A percentile compares a stretch with the other conserved stretches of the same genome.
Conservation (phyloP, 2,113 vertebrate genomes). For the Eonycteris spelaea region DNA sequence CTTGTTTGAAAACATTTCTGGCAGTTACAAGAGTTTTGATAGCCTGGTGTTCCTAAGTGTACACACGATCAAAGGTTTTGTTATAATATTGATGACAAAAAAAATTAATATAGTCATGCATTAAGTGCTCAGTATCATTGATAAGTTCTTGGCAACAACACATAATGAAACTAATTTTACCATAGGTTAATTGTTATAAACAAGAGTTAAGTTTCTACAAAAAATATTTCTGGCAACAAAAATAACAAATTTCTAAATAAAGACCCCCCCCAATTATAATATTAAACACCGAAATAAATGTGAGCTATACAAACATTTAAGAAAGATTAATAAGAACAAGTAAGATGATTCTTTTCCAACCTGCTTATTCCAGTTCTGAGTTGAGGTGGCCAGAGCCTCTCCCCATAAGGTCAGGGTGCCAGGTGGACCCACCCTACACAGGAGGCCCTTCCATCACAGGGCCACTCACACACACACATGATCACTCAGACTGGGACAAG, state of each 20-base stretch:
- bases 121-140: background rate
- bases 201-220: background rate
- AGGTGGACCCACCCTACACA: background rate
- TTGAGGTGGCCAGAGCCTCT: background rate
- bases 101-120: background rate
- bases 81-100: background rate
- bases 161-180: background rate
- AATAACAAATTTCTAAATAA: background rate
- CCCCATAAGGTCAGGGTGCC: background rate
- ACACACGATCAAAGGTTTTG: no score
- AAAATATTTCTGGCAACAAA: background rate
- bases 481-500: no score
- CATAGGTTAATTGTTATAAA: background rate
- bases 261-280: background rate
- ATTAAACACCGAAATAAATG: background rate
- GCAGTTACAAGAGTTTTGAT: background rate
- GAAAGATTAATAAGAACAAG: background rate
- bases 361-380: background rate
- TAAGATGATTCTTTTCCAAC: background rate
- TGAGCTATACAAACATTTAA: background rate
- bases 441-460: background rate
- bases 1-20: background rate
- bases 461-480: background rate
- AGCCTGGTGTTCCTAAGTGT: background rate
- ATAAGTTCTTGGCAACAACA: background rate